A percentile compares a stretch with the other conserved stretches of the same genome.
phyloP scores from a whole-genome alignment of 1,140 invertebrate genomes.

The Caenorhabditis inopinata region DNA sequence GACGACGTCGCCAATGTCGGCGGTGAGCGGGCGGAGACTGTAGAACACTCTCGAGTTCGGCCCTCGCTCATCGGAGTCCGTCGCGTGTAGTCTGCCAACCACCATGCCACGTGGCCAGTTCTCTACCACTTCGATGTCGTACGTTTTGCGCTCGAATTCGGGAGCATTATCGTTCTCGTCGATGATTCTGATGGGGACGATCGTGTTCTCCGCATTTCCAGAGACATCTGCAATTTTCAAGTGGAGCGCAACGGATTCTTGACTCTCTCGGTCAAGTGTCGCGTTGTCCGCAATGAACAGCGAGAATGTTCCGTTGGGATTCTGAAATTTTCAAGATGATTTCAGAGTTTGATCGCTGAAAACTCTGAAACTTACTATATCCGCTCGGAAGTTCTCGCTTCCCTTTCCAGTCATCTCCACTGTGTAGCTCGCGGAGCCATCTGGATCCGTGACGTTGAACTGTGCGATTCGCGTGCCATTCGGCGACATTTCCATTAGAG shows the following conservation, averaged over 20 bases:
- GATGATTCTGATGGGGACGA: not conserved
- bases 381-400: not conserved
- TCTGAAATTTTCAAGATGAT: too few species aligned
- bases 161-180: constrained; percentile 41
- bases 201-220: not conserved
- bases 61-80: constrained; percentile 3
- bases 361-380: not conserved
- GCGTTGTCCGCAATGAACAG: not conserved
- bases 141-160: not conserved
- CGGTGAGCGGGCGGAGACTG: not conserved
- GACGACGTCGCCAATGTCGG: not conserved
- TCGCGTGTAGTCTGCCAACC: not conserved
- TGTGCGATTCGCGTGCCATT: not conserved
- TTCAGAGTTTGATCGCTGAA: not conserved
- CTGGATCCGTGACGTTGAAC: not conserved
- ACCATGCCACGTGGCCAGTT: constrained; percentile 26
- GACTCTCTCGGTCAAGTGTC: not conserved
- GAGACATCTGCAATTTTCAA: constrained; percentile 1
- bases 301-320: not conserved
- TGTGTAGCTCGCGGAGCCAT: not conserved
- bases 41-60: not conserved
- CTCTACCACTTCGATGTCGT: constrained; percentile 27
- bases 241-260: not conserved
- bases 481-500: not conserved
- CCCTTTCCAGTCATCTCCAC: not conserved